Percentiles rank a stretch among this genome's conserved stretches.
These are phyloP conservation scores for Psittacula echo DNA, from an alignment of 2,797 vertebrate genomes.

Conservation along the genomic window DNA sequence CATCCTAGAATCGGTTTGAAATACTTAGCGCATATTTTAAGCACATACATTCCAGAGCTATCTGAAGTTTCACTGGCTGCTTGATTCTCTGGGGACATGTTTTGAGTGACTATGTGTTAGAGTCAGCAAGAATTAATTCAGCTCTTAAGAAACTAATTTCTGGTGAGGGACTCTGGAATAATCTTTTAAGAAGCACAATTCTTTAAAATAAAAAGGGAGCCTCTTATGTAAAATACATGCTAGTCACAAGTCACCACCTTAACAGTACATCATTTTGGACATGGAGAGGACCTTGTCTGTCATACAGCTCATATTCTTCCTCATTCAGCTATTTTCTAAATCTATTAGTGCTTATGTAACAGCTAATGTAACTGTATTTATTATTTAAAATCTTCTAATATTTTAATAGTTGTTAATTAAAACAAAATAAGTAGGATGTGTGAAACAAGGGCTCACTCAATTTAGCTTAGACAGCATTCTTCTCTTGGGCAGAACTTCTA, in stretches of 20 bases:
- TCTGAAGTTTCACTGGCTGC: neutral
- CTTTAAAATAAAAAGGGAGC: neutral
- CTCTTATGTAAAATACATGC: neutral
- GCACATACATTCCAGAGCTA: constrained; percentile 33
- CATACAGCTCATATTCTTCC: neutral
- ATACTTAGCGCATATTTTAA: constrained; percentile 54
- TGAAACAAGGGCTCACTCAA: neutral
- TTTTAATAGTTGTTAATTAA: neutral
- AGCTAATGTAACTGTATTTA: neutral
- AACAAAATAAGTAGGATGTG: neutral
- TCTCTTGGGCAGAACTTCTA: neutral
- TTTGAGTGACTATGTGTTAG: constrained; percentile 43
- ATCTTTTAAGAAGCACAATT: neutral
- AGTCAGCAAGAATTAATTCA: constrained; percentile 61
- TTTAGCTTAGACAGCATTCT: neutral
- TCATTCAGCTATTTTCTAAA: neutral
- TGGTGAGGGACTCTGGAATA: neutral
- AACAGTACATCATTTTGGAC: neutral
- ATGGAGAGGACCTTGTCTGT: neutral
- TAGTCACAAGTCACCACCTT: neutral
- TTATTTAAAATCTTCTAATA: neutral
- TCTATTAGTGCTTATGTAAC: neutral
- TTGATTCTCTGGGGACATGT: neutral
- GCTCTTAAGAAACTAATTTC: neutral
- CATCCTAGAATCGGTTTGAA: constrained; percentile 55